Percentiles rank a stretch among this genome's conserved stretches.
phyloP scores from a whole-genome alignment of 1,140 invertebrate genomes.

The Leptopilina boulardi region DNA sequence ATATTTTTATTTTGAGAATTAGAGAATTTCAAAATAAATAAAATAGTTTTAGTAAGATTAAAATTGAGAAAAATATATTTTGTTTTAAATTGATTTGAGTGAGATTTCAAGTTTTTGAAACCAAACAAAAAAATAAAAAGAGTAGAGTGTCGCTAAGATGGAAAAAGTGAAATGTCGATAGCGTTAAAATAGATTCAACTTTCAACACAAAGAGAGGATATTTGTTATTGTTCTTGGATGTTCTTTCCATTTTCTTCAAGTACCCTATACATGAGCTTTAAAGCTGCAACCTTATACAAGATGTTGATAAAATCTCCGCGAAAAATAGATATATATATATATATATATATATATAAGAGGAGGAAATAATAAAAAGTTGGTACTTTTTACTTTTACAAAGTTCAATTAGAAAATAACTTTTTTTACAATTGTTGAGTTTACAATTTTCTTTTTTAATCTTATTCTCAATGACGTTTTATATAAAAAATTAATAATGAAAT shows the following conservation, averaged over 20 bases:
- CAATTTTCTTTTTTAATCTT: too few relatives aligned
- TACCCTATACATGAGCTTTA: neutral
- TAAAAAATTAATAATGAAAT: too few relatives aligned
- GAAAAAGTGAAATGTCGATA: neutral
- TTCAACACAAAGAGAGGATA: neutral
- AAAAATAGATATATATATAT: neutral
- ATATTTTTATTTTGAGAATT: too few relatives aligned
- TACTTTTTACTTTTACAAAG: too few relatives aligned
- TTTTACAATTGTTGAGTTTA: too few relatives aligned
- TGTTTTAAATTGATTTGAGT: neutral
- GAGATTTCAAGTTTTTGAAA: neutral
- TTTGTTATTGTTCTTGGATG: slow-evolving; percentile 5
- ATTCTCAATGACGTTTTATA: too few relatives aligned
- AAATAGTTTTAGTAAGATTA: neutral
- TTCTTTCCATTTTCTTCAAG: slow-evolving; percentile 20
- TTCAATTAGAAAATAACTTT: too few relatives aligned
- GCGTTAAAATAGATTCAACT: neutral
- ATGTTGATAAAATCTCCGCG: neutral
- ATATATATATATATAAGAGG: neutral
- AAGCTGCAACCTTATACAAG: neutral
- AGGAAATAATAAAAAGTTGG: neutral
- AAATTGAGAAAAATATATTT: neutral
- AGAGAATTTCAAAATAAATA: too few relatives aligned
- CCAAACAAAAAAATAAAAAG: neutral
- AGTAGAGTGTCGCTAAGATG: too few relatives aligned